These are phyloP conservation scores for Branchinecta lindahli DNA, from an alignment of 1,140 invertebrate species.

Conservation along the genomic window DNA sequence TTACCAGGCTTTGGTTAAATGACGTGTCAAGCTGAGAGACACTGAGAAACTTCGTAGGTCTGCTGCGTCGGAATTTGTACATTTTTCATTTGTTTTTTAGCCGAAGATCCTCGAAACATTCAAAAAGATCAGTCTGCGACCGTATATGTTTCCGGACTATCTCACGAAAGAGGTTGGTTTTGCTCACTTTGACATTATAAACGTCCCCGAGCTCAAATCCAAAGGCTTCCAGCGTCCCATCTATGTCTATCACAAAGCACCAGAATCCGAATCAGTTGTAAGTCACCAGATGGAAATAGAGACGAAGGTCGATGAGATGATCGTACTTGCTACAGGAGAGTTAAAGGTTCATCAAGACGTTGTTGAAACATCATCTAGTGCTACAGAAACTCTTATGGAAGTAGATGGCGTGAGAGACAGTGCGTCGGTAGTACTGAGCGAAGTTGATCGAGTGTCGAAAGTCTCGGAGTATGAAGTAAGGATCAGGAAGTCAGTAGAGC, in stretches of 20 bases:
- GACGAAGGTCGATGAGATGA: background rate
- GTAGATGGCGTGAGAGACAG: too few relatives aligned
- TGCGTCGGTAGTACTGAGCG: too few relatives aligned
- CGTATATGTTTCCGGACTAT: background rate
- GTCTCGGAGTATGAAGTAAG: too few relatives aligned
- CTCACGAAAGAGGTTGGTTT: background rate
- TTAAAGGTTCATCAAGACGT: background rate
- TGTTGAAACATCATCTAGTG: background rate
- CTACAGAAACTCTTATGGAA: too few relatives aligned
- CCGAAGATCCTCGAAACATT: background rate
- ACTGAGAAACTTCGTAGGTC: too few relatives aligned
- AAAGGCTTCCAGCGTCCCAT: background rate
- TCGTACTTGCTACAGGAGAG: background rate
- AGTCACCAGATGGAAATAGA: background rate
- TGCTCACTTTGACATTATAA: background rate
- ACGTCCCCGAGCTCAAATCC: background rate
- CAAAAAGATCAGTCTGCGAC: background rate
- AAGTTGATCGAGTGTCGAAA: too few relatives aligned
- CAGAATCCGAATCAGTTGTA: background rate
- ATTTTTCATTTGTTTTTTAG: background rate
- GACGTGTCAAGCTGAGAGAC: too few relatives aligned
- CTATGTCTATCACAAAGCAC: conserved; percentile 3
- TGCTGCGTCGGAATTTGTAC: too few relatives aligned
- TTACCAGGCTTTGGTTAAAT: too few relatives aligned
- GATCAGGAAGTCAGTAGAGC: too few relatives aligned